Percentiles rank a stretch among this genome's conserved stretches.
phyloP scores from a whole-genome alignment of 2,888 invertebrate species.

The Melinopterus prodromus region DNA sequence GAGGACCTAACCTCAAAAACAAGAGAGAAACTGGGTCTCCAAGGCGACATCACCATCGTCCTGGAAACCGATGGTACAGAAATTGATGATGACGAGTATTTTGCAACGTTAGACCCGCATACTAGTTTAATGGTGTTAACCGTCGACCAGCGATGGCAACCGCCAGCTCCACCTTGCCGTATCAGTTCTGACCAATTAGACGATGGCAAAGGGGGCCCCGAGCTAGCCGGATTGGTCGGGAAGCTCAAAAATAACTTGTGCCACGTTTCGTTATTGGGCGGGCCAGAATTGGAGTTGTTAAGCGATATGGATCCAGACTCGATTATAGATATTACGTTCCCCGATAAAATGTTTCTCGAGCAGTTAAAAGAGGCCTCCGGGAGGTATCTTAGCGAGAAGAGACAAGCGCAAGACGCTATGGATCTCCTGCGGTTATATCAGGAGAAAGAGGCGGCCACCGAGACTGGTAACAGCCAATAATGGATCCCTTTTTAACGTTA shows the following conservation, averaged over 20 bases:
- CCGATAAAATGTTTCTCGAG: slow-evolving; percentile 78
- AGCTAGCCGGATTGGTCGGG: slow-evolving; percentile 79
- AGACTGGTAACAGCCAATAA: slow-evolving; percentile 37
- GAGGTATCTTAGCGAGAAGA: slow-evolving; percentile 79
- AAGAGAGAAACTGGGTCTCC: slow-evolving; percentile 74
- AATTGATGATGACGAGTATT: slow-evolving; percentile 95
- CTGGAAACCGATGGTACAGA: slow-evolving; percentile 94
- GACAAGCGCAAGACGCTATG: slow-evolving; percentile 88
- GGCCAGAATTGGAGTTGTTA: slow-evolving; percentile 82
- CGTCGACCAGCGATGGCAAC: slow-evolving; percentile 79
- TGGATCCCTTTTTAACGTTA: slow-evolving; percentile 9
- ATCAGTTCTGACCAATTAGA: slow-evolving; percentile 69
- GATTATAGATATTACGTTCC: slow-evolving; percentile 79
- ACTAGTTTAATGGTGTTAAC: slow-evolving; percentile 85
- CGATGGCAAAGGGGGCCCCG: slow-evolving; percentile 64
- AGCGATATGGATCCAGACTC: slow-evolving; percentile 93
- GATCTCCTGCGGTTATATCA: slow-evolving; percentile 81
- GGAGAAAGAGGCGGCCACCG: slow-evolving; percentile 53
- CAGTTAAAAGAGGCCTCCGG: slow-evolving; percentile 86
- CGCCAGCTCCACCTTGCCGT: slow-evolving; percentile 69
- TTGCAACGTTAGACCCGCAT: slow-evolving; percentile 88
- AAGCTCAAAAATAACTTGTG: slow-evolving; percentile 82
- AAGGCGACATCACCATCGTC: slow-evolving; percentile 76
- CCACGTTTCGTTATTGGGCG: slow-evolving; percentile 84
- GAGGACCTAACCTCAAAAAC: slow-evolving; percentile 81